Percentiles rank a stretch among this genome's conserved stretches.
Evolutionary conservation across 1,140 invertebrate species (phyloP).

Genomic region (Brachionus angularis): DNA sequence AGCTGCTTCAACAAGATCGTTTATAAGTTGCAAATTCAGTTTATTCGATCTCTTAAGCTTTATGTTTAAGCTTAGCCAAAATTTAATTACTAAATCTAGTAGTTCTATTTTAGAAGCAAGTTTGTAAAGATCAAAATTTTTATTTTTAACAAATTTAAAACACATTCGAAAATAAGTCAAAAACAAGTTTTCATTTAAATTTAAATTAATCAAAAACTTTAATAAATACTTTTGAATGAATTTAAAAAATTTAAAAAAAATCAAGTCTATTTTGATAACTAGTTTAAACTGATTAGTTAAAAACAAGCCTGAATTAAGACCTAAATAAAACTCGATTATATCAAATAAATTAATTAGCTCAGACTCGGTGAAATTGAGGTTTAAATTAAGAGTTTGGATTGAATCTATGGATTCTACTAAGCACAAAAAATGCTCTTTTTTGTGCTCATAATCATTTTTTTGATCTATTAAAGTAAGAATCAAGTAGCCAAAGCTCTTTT

Average conservation of each 20-base stretch:
- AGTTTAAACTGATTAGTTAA: background rate
- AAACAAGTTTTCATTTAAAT: background rate
- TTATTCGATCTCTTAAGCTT: background rate
- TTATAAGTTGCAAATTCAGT: no score
- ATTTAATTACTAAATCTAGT: background rate
- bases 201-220: background rate
- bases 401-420: no score
- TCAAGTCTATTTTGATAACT: background rate
- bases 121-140: constrained; percentile 8
- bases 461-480: no score
- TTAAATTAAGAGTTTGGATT: no score
- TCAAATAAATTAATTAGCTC: background rate
- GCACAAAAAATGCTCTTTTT: no score
- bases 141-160: background rate
- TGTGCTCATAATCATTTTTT: no score
- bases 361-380: no score
- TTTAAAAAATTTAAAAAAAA: constrained; percentile 37
- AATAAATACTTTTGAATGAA: constrained; percentile 35
- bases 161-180: constrained; percentile 20
- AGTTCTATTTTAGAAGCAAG: background rate
- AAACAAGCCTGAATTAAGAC: background rate
- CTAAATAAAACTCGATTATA: constrained; percentile 17
- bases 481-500: no score
- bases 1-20: no score
- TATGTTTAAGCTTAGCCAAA: constrained; percentile 28